These are phyloP conservation scores for Leptinotarsa juncta DNA, from an alignment of 2,888 invertebrate species.

Conservation along the genomic window DNA sequence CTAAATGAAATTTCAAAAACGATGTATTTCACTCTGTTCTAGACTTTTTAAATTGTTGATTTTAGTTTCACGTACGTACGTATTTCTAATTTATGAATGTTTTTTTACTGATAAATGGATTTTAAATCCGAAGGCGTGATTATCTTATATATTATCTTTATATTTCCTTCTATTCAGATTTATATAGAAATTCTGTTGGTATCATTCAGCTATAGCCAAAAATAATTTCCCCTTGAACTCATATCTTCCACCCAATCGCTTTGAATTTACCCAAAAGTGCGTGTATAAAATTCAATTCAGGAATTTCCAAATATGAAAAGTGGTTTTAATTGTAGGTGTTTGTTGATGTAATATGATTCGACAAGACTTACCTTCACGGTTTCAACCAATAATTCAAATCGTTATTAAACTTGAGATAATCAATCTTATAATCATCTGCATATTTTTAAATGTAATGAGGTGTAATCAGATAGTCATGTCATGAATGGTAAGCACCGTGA, in stretches of 20 bases:
- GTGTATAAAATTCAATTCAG: neutral
- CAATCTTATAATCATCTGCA: neutral
- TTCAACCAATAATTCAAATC: conserved; percentile 4
- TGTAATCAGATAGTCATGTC: conserved; percentile 16
- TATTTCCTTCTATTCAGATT: too few relatives aligned
- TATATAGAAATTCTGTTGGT: too few relatives aligned
- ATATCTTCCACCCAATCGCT: neutral
- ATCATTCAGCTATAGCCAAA: too few relatives aligned
- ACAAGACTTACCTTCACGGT: conserved; percentile 15
- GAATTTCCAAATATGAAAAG: conserved; percentile 17
- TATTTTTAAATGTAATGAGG: conserved; percentile 3
- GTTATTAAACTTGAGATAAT: conserved; percentile 13
- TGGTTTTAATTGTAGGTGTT: conserved; percentile 15
- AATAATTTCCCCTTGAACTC: neutral
- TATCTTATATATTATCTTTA: too few relatives aligned
- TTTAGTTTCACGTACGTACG: too few relatives aligned
- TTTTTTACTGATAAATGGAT: too few relatives aligned
- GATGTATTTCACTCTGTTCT: too few relatives aligned
- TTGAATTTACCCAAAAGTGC: neutral
- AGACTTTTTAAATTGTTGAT: too few relatives aligned
- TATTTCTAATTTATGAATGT: too few relatives aligned
- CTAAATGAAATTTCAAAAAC: too few relatives aligned
- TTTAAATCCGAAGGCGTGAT: too few relatives aligned
- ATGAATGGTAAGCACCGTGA: conserved; percentile 10
- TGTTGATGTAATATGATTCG: conserved; percentile 18